Evolutionary conservation across 35 echinoderm and acorn worm genomes (phyloP), one percentile per base, ranked within the genome.

Genomic region (Holothuria glaberrima): DNA sequence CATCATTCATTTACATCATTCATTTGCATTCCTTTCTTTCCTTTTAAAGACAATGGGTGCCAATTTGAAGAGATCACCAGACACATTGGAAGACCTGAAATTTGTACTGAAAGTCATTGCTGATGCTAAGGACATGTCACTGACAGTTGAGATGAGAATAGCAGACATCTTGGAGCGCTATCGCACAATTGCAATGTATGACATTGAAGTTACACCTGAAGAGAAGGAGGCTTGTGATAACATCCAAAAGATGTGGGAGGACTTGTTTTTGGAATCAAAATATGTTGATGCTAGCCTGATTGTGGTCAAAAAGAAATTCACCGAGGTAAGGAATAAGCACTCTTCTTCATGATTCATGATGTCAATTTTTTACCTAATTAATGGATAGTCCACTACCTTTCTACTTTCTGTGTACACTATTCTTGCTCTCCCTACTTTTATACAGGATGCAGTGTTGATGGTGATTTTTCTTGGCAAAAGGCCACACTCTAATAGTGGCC

Each of bases 241-340:
- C 45, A 93, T 95, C 83, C 86, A 89, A 45, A 88, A 93, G 91
- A 95, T 92, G 36, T 99, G 93, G 97, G 91, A 93, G 21, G 97
- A 95, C 24, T 89, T 95, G 27, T 91, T 93, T 85, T 41, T 95
- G 64, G 97, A 99, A 78, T 99, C 97, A 12, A 99, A 99, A 60
- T 94, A 99, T 66, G 97, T 99, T 9, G 97, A 99, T 87, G 97
- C 97, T 0, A 99, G 97, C 69, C 79, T 99, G 24, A 88, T 98
- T 29, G 85, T 99, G 17, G 97, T 99, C 88, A 99, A 99, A 91
- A 99, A 90, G 86, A 99, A 99, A 73, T 99, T 98, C 63, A 99
- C 97, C 17, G 97, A 99, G 89, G 97, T 95, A 84, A 81, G 88
- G 50, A 54, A 14, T n/a, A n/a, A n/a, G n/a, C n/a, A 12, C 3